A percentile compares a stretch with the other conserved stretches of the same genome.
phyloP scores from a whole-genome alignment of 2,113 vertebrate genomes.

The Grantiella picta region DNA sequence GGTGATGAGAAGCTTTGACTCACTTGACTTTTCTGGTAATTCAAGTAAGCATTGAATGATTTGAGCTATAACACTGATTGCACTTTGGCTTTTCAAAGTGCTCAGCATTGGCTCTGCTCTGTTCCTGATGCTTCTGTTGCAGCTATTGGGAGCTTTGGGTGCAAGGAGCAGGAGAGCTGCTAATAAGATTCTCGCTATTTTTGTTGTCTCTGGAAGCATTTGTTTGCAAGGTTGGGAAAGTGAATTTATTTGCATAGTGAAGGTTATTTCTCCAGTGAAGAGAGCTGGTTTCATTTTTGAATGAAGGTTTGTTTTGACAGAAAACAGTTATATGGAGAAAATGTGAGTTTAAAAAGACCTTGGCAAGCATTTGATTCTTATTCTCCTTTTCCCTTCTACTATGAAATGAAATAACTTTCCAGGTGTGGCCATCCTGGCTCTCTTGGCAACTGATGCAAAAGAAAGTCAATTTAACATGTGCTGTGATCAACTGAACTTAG shows the following conservation, averaged over 20 bases:
- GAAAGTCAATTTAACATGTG: neutral
- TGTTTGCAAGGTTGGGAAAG: neutral
- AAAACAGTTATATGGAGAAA: slow-evolving; percentile 3
- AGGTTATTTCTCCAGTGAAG: slow-evolving; percentile 6
- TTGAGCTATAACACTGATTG: neutral
- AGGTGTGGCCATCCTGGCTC: neutral
- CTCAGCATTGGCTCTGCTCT: neutral
- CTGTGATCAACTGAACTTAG: neutral
- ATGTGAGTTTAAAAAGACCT: slow-evolving; percentile 23
- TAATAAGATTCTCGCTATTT: neutral
- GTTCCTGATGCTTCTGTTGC: neutral
- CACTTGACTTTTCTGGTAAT: neutral
- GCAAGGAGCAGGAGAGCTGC: neutral
- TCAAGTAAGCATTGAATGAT: neutral
- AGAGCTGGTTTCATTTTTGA: neutral
- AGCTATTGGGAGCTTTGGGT: neutral
- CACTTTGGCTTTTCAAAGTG: neutral
- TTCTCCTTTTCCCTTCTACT: neutral
- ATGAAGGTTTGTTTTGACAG: slow-evolving; percentile 28
- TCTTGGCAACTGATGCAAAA: neutral
- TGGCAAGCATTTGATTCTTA: neutral
- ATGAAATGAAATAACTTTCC: neutral
- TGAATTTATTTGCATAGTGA: slow-evolving; percentile 6
- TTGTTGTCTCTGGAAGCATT: neutral
- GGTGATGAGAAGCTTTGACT: neutral